Base-by-base conservation (phyloP, 2,113 vertebrate genomes). In the Apus apus region DNA sequence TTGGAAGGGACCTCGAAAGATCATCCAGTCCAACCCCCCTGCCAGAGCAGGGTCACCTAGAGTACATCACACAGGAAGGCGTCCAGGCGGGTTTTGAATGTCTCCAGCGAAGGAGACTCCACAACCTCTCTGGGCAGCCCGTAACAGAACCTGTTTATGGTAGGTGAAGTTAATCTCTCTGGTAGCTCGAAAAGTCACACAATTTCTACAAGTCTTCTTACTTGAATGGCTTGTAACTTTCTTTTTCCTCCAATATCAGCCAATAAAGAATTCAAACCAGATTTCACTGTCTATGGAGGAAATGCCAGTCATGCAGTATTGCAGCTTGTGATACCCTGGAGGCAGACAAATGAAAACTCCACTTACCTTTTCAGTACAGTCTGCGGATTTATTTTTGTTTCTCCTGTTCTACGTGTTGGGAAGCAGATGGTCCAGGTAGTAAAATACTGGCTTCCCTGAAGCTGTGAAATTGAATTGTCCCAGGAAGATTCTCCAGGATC, bases 381-480 rank as follows among this genome's bases (percentile, higher is more conserved):
- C 26, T 82, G 73, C 75, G 87, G 72, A 93, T 16, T 54, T 16
- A 14, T 26, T 54, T 54, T 95, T 30, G 29, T 54, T 95, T 97
- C 96, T 89, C 94, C 76, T 94, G 70, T 89, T 92, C 71, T 97
- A n/a, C 87, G 46, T 68, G 79, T 87, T 93, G 68, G 74, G 92
- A 92, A 92, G 91, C 93, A 97, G 92, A 94, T 97, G 91, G 96
- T 81, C 75, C 84, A 94, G 95, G 89, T 27, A 94, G 91, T 94
- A 97, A 97, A 92, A 94, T 97, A 95, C 81, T 93, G 85, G n/a
- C 48, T 96, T 91, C 85, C 86, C 74, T 84, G 76, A 85, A 96
- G 95, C 93, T 92, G 83, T 96, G 96, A 96, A 96, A 91, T 93
- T 74, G 93, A 96, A 93, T 93, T 96, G 53, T 90, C 94, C 89